Percentiles rank a stretch among this genome's conserved stretches.
Evolutionary conservation across 2,888 invertebrate genomes (phyloP).

Genomic region (Sceliomorpha sp.): DNA sequence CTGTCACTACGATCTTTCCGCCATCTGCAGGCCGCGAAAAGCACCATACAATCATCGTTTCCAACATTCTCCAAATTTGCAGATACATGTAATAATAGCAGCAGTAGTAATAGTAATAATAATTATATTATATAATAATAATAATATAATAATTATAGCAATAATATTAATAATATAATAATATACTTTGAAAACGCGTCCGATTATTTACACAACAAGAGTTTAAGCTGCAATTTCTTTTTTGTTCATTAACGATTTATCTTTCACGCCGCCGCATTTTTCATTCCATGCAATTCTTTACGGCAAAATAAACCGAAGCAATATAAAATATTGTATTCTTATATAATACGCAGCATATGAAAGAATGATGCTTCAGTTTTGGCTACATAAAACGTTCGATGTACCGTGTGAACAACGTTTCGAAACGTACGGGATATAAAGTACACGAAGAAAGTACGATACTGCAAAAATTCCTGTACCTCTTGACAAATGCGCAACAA

Average conservation of each 20-base stretch:
- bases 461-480: too few relatives aligned
- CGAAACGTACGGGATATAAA: too few relatives aligned
- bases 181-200: slow-evolving; percentile 65
- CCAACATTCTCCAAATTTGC: slow-evolving; percentile 11
- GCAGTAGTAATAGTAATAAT: slow-evolving; percentile 23
- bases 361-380: slow-evolving; percentile 58
- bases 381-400: slow-evolving; percentile 42
- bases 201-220: slow-evolving; percentile 76
- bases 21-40: slow-evolving; percentile 45
- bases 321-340: slow-evolving; percentile 39
- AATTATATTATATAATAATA: slow-evolving; percentile 24
- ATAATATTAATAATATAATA: slow-evolving; percentile 51
- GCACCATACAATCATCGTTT: slow-evolving; percentile 40
- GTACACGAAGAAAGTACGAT: too few relatives aligned
- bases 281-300: slow-evolving; percentile 15
- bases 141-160: slow-evolving; percentile 50
- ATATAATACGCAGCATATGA: slow-evolving; percentile 46
- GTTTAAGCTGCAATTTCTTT: slow-evolving; percentile 58
- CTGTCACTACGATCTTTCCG: slow-evolving; percentile 9
- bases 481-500: too few relatives aligned
- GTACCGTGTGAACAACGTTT: too few relatives aligned
- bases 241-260: slow-evolving; percentile 50
- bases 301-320: slow-evolving; percentile 43
- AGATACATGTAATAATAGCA: slow-evolving; percentile 17
- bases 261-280: slow-evolving; percentile 39